Percentiles rank a stretch among this genome's conserved stretches.
These are phyloP conservation scores for Oppia nitens DNA, from an alignment of 1,140 invertebrate genomes.

Conservation along the genomic window DNA sequence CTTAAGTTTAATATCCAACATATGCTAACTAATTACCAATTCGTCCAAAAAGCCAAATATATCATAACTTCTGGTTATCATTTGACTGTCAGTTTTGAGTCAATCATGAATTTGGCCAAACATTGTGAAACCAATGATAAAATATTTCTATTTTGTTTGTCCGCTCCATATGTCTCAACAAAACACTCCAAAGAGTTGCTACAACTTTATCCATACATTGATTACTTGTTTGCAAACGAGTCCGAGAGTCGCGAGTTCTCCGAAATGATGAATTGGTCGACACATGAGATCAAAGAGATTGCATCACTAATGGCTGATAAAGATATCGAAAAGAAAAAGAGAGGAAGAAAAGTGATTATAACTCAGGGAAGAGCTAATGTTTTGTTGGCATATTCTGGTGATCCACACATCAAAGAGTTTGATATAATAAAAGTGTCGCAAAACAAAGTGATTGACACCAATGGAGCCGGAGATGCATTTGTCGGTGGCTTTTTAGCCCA, in stretches of 20 bases:
- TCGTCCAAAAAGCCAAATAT: background rate
- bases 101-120: background rate
- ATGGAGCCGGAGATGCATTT: conserved; percentile 97
- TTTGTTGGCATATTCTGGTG: conserved; percentile 41
- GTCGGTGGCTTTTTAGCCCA: conserved; percentile 87
- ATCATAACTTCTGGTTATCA: conserved; percentile 12
- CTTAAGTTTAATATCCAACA: conserved; percentile 78
- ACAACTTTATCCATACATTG: conserved; percentile 72
- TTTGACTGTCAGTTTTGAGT: background rate
- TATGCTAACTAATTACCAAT: conserved; percentile 33
- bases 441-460: conserved; percentile 76
- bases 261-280: background rate
- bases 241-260: conserved; percentile 29
- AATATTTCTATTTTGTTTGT: conserved; percentile 35
- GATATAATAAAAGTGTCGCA: background rate
- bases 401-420: background rate
- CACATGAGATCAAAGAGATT: conserved; percentile 42
- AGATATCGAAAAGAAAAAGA: conserved; percentile 27
- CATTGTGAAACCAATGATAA: background rate
- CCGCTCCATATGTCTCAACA: conserved; percentile 84
- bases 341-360: conserved; percentile 61
- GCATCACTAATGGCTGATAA: conserved; percentile 40
- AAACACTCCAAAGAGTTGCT: conserved; percentile 69
- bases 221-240: conserved; percentile 93
- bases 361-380: conserved; percentile 76